Percentiles rank a stretch among this genome's conserved stretches.
Conservation (phyloP, 2,113 vertebrate genomes). For the Egretta garzetta region DNA sequence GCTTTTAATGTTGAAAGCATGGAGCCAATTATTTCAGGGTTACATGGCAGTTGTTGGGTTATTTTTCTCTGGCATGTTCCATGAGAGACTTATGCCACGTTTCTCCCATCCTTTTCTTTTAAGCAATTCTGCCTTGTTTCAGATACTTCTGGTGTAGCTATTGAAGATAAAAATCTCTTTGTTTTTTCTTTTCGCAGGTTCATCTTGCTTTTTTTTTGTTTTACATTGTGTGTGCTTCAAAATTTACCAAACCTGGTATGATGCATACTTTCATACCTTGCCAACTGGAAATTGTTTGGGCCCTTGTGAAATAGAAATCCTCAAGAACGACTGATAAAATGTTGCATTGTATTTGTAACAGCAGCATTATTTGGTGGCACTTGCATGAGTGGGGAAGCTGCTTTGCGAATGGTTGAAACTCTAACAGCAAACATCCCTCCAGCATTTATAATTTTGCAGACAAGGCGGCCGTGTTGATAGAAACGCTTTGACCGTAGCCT, state of each 20-base stretch:
- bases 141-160: neutral
- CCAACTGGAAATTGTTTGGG: neutral
- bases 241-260: neutral
- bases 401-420: neutral
- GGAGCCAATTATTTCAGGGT: neutral
- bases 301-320: neutral
- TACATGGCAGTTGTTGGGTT: neutral
- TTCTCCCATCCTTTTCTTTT: neutral
- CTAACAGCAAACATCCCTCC: slow-evolving; percentile 10
- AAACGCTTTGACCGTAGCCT: slow-evolving; percentile 66
- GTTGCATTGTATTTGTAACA: neutral
- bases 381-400: neutral
- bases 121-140: neutral
- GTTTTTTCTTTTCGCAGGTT: too few relatives aligned
- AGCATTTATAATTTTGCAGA: slow-evolving; percentile 73
- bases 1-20: neutral
- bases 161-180: neutral
- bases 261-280: accelerated
- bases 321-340: neutral
- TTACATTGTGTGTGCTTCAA: neutral
- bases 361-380: neutral
- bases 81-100: neutral
- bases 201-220: neutral
- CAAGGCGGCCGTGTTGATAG: slow-evolving; percentile 62
- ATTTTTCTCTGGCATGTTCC: neutral